Percentiles rank a stretch among this genome's conserved stretches.
phyloP scores from a whole-genome alignment of 2,888 invertebrate species.

The Callyntrura sp. region DNA sequence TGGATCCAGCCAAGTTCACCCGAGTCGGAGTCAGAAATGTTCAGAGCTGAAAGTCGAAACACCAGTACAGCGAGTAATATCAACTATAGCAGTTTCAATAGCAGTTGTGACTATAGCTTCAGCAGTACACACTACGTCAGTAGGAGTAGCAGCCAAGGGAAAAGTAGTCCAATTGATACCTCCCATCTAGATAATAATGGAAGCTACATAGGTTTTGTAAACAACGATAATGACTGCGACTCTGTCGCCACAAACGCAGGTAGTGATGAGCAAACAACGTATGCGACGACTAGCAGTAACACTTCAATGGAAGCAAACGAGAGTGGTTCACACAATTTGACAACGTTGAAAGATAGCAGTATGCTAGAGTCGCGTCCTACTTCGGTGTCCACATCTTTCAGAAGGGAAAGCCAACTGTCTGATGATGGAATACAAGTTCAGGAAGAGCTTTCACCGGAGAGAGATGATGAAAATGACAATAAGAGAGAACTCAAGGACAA shows the following conservation, averaged over 20 bases:
- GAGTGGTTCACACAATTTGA: background rate
- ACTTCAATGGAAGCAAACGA: conserved; percentile 18
- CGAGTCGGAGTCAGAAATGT: background rate
- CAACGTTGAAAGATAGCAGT: background rate
- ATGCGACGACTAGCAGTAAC: background rate
- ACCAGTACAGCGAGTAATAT: background rate
- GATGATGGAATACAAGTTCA: background rate
- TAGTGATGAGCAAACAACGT: background rate
- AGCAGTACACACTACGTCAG: background rate
- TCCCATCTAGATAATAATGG: conserved; percentile 1
- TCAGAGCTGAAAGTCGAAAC: conserved; percentile 8
- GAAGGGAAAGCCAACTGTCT: background rate
- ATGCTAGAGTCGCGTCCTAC: background rate
- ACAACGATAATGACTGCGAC: conserved; percentile 25
- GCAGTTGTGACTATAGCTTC: background rate
- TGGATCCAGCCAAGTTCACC: no score
- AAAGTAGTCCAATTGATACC: conserved; percentile 3
- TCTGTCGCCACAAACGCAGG: background rate
- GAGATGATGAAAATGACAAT: background rate
- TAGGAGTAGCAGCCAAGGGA: background rate
- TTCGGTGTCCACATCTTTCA: background rate
- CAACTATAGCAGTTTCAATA: background rate
- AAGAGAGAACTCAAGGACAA: background rate
- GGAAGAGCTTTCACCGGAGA: background rate
- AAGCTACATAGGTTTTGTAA: background rate